These are phyloP conservation scores for Mormyrops attenuatus DNA, from an alignment of 2,797 vertebrate species.

Conservation along the genomic window DNA sequence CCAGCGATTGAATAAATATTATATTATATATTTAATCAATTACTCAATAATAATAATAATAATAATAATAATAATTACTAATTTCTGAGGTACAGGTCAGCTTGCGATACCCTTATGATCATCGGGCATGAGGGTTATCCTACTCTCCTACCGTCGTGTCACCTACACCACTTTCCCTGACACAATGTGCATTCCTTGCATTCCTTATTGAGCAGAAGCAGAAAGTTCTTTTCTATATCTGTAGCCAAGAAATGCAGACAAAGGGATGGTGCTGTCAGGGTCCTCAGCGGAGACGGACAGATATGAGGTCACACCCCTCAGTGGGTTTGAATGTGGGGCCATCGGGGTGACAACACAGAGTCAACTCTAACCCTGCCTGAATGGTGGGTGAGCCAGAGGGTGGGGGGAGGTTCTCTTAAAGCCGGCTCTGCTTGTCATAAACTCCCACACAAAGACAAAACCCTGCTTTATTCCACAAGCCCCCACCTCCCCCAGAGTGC, in stretches of 20 bases:
- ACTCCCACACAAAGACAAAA: slow-evolving; percentile 14
- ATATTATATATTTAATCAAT: background rate
- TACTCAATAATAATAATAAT: background rate
- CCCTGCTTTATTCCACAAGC: slow-evolving; percentile 6
- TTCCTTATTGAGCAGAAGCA: background rate
- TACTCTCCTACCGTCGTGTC: background rate
- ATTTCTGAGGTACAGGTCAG: background rate
- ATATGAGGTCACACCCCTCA: slow-evolving; percentile 1
- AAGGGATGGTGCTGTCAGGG: background rate
- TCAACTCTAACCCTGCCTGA: background rate
- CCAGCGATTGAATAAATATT: background rate
- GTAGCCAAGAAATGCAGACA: background rate
- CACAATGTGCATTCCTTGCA: background rate
- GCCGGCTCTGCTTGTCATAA: slow-evolving; percentile 17
- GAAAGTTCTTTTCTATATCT: background rate
- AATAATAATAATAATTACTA: too few species aligned
- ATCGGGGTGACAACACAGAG: background rate
- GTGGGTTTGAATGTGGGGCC: background rate
- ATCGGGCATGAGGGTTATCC: background rate
- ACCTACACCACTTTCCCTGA: background rate
- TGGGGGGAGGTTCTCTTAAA: slow-evolving; percentile 8
- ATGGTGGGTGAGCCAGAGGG: background rate
- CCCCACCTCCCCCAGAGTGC: background rate
- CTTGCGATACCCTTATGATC: background rate
- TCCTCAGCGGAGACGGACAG: background rate